Percentiles rank a stretch among this genome's conserved stretches.
Evolutionary conservation across 2,888 invertebrate genomes (phyloP).

Genomic region (Catocala fraxini): DNA sequence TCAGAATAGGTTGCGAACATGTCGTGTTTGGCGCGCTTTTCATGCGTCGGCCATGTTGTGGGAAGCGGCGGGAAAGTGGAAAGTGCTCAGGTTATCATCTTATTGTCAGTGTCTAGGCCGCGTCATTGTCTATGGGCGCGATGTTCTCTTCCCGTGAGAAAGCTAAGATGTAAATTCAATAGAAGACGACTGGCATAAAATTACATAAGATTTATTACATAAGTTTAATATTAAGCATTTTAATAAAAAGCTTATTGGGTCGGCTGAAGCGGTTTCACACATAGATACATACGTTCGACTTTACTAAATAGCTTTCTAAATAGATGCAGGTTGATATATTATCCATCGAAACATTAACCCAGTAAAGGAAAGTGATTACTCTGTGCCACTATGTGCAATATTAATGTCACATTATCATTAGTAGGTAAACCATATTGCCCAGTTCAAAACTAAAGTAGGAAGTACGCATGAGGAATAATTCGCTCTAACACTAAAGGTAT

Average conservation of each 20-base stretch:
- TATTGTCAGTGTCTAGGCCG: constrained; percentile 82
- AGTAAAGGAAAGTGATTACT: constrained; percentile 13
- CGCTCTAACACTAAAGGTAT: no score
- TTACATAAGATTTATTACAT: constrained; percentile 37
- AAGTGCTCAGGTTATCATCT: constrained; percentile 70
- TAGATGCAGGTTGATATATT: constrained; percentile 8
- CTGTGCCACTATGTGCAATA: constrained; percentile 25
- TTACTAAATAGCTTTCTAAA: constrained; percentile 15
- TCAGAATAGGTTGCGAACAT: constrained; percentile 19
- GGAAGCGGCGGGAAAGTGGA: constrained; percentile 82
- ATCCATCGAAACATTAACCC: constrained; percentile 16
- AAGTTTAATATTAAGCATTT: constrained; percentile 14
- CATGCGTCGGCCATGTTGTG: constrained; percentile 67
- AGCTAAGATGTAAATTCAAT: constrained; percentile 51
- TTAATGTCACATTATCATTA: constrained; percentile 2
- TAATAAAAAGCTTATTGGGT: constrained; percentile 15
- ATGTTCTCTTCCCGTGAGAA: constrained; percentile 74
- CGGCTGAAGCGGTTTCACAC: constrained; percentile 5
- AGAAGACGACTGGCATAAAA: constrained; percentile 31
- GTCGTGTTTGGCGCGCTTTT: constrained; percentile 55
- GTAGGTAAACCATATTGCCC: not conserved
- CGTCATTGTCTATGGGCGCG: constrained; percentile 63
- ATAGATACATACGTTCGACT: constrained; percentile 1
- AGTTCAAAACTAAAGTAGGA: no score
- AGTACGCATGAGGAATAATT: no score